phyloP scores from a whole-genome alignment of 2,888 invertebrate genomes.

The Melikaiella ostensackeni region DNA sequence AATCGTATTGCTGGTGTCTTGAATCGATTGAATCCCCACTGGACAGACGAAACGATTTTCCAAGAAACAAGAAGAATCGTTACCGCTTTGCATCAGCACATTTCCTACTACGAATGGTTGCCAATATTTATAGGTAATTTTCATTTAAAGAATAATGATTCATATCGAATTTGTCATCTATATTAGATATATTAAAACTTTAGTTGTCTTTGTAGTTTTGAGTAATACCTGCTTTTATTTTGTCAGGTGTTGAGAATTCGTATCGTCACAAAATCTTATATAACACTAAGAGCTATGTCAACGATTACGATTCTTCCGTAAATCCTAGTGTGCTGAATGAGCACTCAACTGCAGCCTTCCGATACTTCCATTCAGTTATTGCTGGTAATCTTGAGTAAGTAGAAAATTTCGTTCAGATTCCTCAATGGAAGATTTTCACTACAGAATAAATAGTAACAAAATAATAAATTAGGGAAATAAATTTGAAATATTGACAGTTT shows the following conservation, averaged over 20 bases:
- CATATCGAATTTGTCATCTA: background rate
- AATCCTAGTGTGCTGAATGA: conserved; percentile 84
- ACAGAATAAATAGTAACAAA: background rate
- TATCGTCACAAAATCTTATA: conserved; percentile 82
- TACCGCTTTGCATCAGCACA: conserved; percentile 88
- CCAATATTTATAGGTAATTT: conserved; percentile 84
- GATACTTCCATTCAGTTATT: conserved; percentile 86
- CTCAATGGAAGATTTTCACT: background rate
- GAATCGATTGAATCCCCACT: conserved; percentile 84
- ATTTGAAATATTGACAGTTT: too few relatives aligned
- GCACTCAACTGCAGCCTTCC: conserved; percentile 85
- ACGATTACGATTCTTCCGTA: conserved; percentile 84
- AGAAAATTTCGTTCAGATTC: background rate
- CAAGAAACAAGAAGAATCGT: conserved; percentile 86
- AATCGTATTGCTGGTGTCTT: conserved; percentile 86
- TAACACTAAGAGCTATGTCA: conserved; percentile 80
- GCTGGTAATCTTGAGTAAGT: conserved; percentile 85
- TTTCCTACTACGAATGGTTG: conserved; percentile 89
- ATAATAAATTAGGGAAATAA: too few relatives aligned
- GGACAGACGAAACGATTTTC: conserved; percentile 86
- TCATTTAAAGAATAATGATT: background rate
- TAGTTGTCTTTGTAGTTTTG: background rate
- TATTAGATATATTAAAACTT: too few relatives aligned
- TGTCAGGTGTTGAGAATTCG: conserved; percentile 80
- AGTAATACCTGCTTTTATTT: background rate